Evolutionary conservation across 1,140 invertebrate species (phyloP).

Genomic region (Nautilus pompilius): DNA sequence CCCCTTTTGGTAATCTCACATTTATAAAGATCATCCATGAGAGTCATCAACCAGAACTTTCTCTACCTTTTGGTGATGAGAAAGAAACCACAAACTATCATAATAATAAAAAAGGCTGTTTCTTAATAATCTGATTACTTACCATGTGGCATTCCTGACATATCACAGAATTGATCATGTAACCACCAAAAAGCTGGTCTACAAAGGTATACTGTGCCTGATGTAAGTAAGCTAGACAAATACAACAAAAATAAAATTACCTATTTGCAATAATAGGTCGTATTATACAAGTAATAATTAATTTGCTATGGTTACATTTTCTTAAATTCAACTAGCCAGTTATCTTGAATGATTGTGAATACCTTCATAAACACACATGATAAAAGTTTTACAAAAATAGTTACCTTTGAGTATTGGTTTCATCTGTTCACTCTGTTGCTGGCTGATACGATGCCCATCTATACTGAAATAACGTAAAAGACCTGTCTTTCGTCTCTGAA

Average conservation of each 20-base stretch:
- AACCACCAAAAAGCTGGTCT: conserved; percentile 84
- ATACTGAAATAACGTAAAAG: conserved; percentile 52
- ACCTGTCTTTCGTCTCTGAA: conserved; percentile 41
- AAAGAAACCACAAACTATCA: no score
- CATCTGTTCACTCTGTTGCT: conserved; percentile 70
- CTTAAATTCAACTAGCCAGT: no score
- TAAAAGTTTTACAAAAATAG: conserved; percentile 5
- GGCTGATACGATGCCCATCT: conserved; percentile 60
- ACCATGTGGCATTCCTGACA: conserved; percentile 79
- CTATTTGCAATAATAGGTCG: no score
- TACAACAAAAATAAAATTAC: no score
- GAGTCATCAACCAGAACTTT: no score
- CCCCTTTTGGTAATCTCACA: no score
- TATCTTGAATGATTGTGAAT: no score
- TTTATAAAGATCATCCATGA: no score
- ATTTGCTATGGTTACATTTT: no score
- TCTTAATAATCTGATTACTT: conserved; percentile 32
- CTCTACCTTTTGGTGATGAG: no score
- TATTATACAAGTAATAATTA: no score
- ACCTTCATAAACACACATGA: background rate
- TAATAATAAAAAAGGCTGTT: no score
- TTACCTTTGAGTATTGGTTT: conserved; percentile 65
- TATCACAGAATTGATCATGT: conserved; percentile 81
- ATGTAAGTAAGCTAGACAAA: conserved; percentile 38
- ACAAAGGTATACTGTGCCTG: conserved; percentile 75